A percentile compares a stretch with the other conserved stretches of the same genome.
Conservation (phyloP, 2,797 vertebrate species). For the Onychomys arenicola region DNA sequence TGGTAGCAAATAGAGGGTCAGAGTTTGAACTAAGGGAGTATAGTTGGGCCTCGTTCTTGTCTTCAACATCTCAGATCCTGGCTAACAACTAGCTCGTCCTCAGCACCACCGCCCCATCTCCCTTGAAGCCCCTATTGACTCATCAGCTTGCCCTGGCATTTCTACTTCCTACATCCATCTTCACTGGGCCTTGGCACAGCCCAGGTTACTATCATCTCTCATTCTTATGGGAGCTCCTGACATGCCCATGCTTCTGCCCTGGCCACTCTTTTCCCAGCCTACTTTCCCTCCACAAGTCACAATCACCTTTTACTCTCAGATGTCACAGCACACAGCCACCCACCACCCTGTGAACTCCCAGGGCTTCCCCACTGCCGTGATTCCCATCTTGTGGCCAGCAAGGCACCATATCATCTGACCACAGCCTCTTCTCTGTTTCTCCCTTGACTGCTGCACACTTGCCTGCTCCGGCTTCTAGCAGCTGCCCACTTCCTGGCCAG, state of each 20-base stretch:
- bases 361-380: not conserved
- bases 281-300: not conserved
- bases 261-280: not conserved
- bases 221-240: not conserved
- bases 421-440: not conserved
- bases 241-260: not conserved
- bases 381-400: not conserved
- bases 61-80: not conserved
- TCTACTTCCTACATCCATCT: not conserved
- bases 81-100: not conserved
- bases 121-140: not conserved
- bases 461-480: not conserved
- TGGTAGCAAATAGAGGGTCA: not conserved
- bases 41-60: not conserved
- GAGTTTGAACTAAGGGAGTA: not conserved
- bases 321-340: not conserved
- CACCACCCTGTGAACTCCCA: not conserved
- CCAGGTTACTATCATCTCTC: not conserved
- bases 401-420: not conserved
- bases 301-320: constrained; percentile 1
- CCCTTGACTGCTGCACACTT: not conserved
- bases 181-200: rapidly evolving
- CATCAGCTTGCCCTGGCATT: not conserved
- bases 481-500: not conserved
- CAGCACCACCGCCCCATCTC: not conserved